Evolutionary conservation across 2,113 vertebrate genomes (phyloP).

Genomic region (Jacana jacana): DNA sequence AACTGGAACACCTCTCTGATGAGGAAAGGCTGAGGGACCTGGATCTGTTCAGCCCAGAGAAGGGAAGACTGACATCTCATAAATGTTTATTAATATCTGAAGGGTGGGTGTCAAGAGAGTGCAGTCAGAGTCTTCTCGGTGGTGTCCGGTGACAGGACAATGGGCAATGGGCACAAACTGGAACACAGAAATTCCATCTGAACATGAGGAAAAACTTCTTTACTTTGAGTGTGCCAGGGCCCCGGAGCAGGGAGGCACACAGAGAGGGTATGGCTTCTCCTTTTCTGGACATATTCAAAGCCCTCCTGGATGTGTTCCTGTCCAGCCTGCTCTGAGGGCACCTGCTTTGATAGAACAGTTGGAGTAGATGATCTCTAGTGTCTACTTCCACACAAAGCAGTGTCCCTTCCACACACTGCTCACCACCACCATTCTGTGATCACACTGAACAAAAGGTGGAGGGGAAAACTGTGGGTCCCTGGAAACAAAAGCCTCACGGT

Average conservation of each 20-base stretch:
- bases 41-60: not conserved
- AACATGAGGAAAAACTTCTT: not conserved
- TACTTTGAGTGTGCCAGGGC: not conserved
- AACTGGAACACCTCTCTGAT: not conserved
- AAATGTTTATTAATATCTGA: not conserved
- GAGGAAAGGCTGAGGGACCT: not conserved
- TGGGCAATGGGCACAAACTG: not conserved
- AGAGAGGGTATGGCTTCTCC: not conserved
- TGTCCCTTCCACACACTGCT: too few species aligned
- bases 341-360: not conserved
- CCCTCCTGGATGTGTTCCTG: not conserved
- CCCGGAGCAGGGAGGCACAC: too few species aligned
- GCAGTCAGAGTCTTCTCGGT: not conserved
- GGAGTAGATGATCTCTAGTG: not conserved
- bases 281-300: not conserved
- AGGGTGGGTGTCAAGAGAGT: not conserved
- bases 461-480: not conserved
- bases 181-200: not conserved
- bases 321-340: not conserved
- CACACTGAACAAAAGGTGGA: not conserved
- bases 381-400: too few species aligned
- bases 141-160: not conserved
- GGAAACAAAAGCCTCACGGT: not conserved
- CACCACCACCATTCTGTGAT: too few species aligned
- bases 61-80: not conserved